Conservation (phyloP, 1,140 invertebrate species). For the silkworm (Bombyx mori) region DNA sequence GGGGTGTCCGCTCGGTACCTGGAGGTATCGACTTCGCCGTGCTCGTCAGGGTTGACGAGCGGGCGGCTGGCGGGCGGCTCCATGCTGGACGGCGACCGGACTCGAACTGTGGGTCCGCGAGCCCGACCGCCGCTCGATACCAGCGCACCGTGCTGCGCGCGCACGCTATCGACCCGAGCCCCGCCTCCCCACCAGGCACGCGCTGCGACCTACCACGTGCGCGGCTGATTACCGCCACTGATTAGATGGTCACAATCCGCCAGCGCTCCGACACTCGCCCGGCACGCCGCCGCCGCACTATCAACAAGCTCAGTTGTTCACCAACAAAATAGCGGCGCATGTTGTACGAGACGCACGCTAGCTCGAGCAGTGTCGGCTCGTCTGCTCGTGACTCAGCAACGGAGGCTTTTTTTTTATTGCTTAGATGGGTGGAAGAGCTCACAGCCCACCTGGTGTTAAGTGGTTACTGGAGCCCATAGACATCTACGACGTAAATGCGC, state of each 20-base stretch:
- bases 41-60: slow-evolving; percentile 58
- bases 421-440: no score
- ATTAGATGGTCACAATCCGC: no score
- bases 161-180: not conserved
- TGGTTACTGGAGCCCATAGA: no score
- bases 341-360: no score
- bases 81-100: slow-evolving; percentile 25
- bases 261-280: no score
- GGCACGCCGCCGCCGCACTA: no score
- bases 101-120: slow-evolving; percentile 10
- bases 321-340: no score
- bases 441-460: no score
- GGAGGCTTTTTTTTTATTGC: no score
- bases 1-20: slow-evolving; percentile 29
- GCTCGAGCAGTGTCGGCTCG: slow-evolving; percentile 11
- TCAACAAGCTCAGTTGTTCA: no score
- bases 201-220: not conserved
- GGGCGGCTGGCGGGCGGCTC: slow-evolving; percentile 38
- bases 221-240: no score
- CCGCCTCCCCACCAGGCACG: not conserved
- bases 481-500: no score
- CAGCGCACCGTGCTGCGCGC: slow-evolving; percentile 9
- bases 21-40: slow-evolving; percentile 60
- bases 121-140: slow-evolving; percentile 13
- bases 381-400: not conserved